phyloP scores from a whole-genome alignment of 2,888 invertebrate genomes.

The Caenorhabditis zanzibari region DNA sequence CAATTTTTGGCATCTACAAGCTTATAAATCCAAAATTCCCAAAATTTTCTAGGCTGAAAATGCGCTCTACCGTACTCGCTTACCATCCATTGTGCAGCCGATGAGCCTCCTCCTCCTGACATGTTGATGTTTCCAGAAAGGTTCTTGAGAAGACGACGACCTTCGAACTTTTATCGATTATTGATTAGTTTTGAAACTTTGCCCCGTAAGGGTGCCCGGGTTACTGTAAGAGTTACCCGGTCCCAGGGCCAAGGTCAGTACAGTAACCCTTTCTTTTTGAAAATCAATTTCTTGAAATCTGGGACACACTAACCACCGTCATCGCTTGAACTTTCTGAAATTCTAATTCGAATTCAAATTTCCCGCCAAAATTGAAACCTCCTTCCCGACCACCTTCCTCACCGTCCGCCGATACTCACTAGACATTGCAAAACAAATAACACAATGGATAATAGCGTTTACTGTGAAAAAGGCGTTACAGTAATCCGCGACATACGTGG shows the following conservation, averaged over 20 bases:
- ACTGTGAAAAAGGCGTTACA: constrained; percentile 12
- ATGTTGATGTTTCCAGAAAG: not conserved
- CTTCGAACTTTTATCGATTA: not conserved
- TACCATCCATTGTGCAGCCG: not conserved
- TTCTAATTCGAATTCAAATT: not conserved
- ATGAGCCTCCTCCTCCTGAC: not conserved
- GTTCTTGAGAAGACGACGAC: not conserved
- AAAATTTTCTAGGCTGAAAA: too few species aligned
- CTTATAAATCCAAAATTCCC: too few species aligned
- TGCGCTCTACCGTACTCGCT: too few species aligned
- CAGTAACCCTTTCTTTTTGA: too few species aligned
- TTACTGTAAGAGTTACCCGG: too few species aligned
- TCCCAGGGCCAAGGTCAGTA: too few species aligned
- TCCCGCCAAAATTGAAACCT: not conserved
- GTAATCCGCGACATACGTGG: constrained; percentile 15
- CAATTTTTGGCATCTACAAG: too few species aligned
- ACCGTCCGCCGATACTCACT: not conserved
- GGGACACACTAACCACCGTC: not conserved
- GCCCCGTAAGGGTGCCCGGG: too few species aligned
- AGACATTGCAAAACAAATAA: not conserved
- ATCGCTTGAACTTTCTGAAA: not conserved
- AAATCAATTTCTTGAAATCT: not conserved
- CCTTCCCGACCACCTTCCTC: not conserved
- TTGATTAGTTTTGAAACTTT: too few species aligned
- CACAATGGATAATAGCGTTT: constrained; percentile 9